Evolutionary conservation across 53 echinoderm and acorn worm genomes (phyloP).

Genomic region (Echinometra lucunter): DNA sequence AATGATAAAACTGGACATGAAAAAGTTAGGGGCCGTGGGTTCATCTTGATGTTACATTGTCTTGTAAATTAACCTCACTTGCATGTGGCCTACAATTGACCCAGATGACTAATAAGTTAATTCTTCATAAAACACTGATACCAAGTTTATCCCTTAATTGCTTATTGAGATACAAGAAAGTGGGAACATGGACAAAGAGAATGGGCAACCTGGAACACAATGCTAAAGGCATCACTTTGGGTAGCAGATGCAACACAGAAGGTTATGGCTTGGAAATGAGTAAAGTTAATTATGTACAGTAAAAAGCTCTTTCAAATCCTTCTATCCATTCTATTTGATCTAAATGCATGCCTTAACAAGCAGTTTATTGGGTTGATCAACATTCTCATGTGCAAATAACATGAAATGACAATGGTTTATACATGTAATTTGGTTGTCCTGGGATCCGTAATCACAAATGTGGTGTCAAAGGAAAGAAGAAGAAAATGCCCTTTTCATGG

Average conservation of each 20-base stretch:
- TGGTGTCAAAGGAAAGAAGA: no score
- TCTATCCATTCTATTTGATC: background rate
- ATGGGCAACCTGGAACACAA: background rate
- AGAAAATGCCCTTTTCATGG: no score
- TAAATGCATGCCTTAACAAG: background rate
- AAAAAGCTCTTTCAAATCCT: background rate
- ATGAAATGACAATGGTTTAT: no score
- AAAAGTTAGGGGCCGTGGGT: background rate
- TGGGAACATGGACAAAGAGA: background rate
- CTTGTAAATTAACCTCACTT: background rate
- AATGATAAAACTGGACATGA: background rate
- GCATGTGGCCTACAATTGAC: background rate
- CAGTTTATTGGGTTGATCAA: background rate
- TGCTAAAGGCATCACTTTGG: background rate
- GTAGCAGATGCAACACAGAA: background rate
- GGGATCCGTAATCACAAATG: no score
- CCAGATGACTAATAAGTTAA: background rate
- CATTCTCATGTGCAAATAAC: no score
- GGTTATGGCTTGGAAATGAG: background rate
- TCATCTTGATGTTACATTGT: background rate
- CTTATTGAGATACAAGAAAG: background rate
- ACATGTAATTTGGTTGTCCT: no score
- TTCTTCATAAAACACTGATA: background rate
- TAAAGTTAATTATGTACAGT: background rate
- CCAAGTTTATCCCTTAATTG: background rate